Conservation (phyloP, 1,140 invertebrate genomes). For the Pogonognathellus flavescens region DNA sequence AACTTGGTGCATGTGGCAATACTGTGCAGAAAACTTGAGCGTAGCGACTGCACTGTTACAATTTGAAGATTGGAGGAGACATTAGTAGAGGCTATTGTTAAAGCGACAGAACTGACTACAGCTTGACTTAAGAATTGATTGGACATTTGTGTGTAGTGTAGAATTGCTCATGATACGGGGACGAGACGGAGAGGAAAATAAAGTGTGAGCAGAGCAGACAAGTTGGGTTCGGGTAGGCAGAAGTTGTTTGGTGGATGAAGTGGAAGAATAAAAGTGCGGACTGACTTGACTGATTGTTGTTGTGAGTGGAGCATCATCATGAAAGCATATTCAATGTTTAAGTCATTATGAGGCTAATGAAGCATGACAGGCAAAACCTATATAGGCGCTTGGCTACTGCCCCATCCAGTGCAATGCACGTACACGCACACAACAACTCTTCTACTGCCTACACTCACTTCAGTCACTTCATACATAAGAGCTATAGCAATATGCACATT, state of each 20-base stretch:
- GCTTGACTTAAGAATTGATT: too few relatives aligned
- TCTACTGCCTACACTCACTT: background rate
- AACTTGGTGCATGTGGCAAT: too few relatives aligned
- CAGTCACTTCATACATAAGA: too few relatives aligned
- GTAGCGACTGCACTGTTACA: too few relatives aligned
- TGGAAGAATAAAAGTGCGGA: background rate
- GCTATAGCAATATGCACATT: too few relatives aligned
- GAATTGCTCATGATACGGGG: background rate
- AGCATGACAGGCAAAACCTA: slow-evolving; percentile 65
- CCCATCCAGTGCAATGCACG: background rate
- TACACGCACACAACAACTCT: background rate
- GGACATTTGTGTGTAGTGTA: background rate
- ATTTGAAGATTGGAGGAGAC: too few relatives aligned
- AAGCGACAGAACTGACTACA: too few relatives aligned
- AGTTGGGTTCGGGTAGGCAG: background rate
- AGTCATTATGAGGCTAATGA: slow-evolving; percentile 65
- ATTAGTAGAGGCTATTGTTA: too few relatives aligned
- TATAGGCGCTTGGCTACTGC: slow-evolving; percentile 36
- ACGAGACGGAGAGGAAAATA: background rate
- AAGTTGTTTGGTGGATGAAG: background rate
- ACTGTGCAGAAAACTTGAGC: too few relatives aligned
- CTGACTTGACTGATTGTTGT: background rate
- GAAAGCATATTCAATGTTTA: slow-evolving; percentile 37
- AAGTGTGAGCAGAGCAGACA: background rate
- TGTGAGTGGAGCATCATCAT: background rate